phyloP scores from a whole-genome alignment of 2,888 invertebrate genomes.

The Bembecia ichneumoniformis region DNA sequence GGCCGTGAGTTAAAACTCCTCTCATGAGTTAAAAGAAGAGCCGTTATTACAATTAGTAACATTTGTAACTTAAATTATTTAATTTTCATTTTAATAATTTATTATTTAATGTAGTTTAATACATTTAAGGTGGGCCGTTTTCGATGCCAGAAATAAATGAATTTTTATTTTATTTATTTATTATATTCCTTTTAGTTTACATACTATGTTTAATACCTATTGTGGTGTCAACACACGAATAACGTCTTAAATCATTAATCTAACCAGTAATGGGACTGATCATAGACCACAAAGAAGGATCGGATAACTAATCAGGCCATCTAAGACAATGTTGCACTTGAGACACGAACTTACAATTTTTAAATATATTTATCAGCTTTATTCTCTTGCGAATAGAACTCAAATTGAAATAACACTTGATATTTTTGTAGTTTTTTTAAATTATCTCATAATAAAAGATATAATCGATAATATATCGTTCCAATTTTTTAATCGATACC shows the following conservation, averaged over 20 bases:
- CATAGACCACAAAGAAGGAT: conserved; percentile 23
- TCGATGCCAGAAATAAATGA: too few relatives aligned
- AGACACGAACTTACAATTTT: neutral
- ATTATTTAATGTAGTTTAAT: too few relatives aligned
- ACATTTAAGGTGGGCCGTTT: too few relatives aligned
- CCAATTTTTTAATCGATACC: conserved; percentile 34
- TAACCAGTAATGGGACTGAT: conserved; percentile 40
- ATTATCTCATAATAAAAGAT: conserved; percentile 28
- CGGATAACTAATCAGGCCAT: neutral
- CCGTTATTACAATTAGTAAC: too few relatives aligned
- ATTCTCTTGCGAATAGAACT: neutral
- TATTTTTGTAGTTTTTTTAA: neutral
- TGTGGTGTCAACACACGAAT: neutral
- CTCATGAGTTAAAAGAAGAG: too few relatives aligned
- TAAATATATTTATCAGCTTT: neutral
- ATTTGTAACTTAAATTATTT: too few relatives aligned
- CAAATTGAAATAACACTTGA: neutral
- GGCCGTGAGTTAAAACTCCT: too few relatives aligned
- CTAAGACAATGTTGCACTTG: neutral
- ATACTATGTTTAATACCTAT: neutral
- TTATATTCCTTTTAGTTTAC: too few relatives aligned
- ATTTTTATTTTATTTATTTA: too few relatives aligned
- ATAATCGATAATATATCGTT: conserved; percentile 23
- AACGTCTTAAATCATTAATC: conserved; percentile 43
- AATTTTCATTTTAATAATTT: too few relatives aligned